Evolutionary conservation across 1,140 invertebrate genomes (phyloP), one percentile per base, ranked within the genome.

Genomic region (Drosophila sproati): DNA sequence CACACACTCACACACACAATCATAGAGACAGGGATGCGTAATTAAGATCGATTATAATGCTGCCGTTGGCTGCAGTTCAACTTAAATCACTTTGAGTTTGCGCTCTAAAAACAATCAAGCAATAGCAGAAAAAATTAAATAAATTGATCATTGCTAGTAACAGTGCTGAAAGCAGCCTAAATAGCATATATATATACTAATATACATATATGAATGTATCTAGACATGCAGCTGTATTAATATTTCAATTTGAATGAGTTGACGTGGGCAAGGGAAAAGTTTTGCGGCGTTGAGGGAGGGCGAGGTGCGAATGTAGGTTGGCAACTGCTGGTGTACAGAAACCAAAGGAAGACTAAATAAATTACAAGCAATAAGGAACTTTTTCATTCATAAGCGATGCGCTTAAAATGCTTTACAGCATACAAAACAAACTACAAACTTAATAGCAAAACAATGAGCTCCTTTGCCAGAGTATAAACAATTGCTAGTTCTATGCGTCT

Each of bases 41-140:
- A 87, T 87, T 87, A 88, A 87, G 83, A 87, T 87, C 79, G 83
- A 87, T 88, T 79, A 76, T 73, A 57, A 37, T 70, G 55, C 66
- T 55, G 43, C 39, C 45, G 39, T 31, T 35, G 50, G 6, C 43
- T 63, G 59, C 60, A 57, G 56, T 71, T 41, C 48, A 76, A 63
- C 71, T 76, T 70, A 73, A 82, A 69, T 80, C 67, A 72, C 76
- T 82, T 79, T 68, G 71, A 59, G 66, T 47, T 32, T 39, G 8
- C 39, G 70, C 62, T 61, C 62, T 71, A 71, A 72, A 81, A 80
- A 80, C 67, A 77, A 80, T 73, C 51, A 64, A 62, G 59, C 47
- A 48, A 59, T 32, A 39, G 34, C 20, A 37, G 34, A 47, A 45
- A 54, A 66, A 66, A 69, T 72, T 80, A 80, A 85, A 80, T 71